These are phyloP conservation scores for Cosmopolites sordidus DNA, from an alignment of 2,888 invertebrate genomes.

Conservation along the genomic window DNA sequence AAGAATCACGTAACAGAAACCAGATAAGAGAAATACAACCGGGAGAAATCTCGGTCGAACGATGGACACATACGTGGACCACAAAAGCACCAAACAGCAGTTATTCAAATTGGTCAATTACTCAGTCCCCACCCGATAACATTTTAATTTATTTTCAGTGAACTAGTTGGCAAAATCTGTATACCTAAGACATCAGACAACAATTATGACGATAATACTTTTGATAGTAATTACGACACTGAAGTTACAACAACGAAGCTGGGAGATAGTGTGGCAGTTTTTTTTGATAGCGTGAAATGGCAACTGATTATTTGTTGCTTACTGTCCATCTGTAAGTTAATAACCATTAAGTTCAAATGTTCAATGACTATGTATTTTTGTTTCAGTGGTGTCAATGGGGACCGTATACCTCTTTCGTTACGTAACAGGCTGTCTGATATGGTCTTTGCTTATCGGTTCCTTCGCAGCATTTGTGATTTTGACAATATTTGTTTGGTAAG, in stretches of 20 bases:
- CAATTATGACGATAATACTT: no score
- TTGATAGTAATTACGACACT: no score
- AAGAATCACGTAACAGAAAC: no score
- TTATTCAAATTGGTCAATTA: no score
- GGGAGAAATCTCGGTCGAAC: no score
- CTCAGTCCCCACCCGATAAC: no score
- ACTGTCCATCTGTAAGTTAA: constrained; percentile 30
- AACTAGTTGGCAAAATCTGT: neutral
- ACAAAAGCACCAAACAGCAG: no score
- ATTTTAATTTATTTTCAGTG: neutral
- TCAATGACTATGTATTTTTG: neutral
- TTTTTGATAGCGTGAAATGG: constrained; percentile 26
- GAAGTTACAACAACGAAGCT: no score
- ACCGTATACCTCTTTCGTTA: constrained; percentile 30
- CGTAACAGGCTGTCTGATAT: constrained; percentile 29
- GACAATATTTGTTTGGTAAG: constrained; percentile 27
- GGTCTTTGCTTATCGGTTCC: constrained; percentile 29
- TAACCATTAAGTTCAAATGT: no score
- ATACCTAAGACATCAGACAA: neutral
- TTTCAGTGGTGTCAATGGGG: constrained; percentile 27
- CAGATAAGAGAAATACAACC: no score
- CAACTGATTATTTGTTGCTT: constrained; percentile 29
- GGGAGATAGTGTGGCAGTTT: neutral
- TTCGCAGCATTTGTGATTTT: constrained; percentile 16
- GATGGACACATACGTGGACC: no score